phyloP scores from a whole-genome alignment of 2,113 vertebrate genomes.

The Gallinago paraguaiae region DNA sequence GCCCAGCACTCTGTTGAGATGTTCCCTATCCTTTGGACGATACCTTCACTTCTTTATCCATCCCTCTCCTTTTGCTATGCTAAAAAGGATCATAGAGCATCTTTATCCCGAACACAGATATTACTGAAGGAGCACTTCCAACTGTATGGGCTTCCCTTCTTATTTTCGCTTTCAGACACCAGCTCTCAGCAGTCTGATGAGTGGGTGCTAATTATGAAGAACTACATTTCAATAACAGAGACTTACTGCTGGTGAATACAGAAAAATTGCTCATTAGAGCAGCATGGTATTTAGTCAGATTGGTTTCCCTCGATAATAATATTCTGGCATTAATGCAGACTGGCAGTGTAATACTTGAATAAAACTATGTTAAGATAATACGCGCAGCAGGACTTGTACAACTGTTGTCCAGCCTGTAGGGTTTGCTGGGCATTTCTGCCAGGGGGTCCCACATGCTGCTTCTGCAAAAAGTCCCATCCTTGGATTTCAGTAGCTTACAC shows the following conservation, averaged over 20 bases:
- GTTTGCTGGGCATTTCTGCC: not conserved
- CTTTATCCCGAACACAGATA: not conserved
- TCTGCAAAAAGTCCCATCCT: not conserved
- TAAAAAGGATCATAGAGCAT: not conserved
- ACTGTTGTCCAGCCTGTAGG: not conserved
- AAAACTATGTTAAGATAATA: not conserved
- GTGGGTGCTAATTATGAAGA: constrained; percentile 59
- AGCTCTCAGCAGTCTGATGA: constrained; percentile 32
- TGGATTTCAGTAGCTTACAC: not conserved
- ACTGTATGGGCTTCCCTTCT: not conserved
- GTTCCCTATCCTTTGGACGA: not conserved
- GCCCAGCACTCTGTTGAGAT: not conserved
- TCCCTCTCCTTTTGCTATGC: not conserved
- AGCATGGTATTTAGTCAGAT: constrained; percentile 51
- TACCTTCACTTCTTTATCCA: not conserved
- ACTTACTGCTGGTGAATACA: constrained; percentile 51
- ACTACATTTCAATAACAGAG: constrained; percentile 38
- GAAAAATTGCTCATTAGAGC: constrained; percentile 66
- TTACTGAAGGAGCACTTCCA: not conserved
- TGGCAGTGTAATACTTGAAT: not conserved
- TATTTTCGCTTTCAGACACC: constrained; percentile 37
- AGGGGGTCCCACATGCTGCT: not conserved
- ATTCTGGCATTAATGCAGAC: constrained; percentile 28
- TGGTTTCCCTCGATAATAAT: constrained; percentile 48
- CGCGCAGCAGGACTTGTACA: not conserved